Evolutionary conservation across 2,888 invertebrate genomes (phyloP).

Genomic region (Athalia circularis): DNA sequence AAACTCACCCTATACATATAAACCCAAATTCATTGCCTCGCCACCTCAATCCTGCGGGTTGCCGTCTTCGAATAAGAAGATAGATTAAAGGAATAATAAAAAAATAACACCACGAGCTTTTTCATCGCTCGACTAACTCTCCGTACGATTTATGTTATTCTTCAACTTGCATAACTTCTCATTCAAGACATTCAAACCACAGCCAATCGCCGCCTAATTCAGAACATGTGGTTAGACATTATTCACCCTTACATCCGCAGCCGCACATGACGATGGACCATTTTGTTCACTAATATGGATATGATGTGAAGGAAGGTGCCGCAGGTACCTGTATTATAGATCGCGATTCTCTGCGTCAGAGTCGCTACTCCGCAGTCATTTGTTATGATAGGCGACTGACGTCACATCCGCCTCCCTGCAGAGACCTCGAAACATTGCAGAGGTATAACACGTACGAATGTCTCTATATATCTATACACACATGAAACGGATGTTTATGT

Average conservation of each 20-base stretch:
- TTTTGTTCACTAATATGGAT: neutral
- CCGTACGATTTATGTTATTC: too few species aligned
- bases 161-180: too few species aligned
- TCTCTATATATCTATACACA: neutral
- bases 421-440: slow-evolving; percentile 18
- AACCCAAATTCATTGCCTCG: too few species aligned
- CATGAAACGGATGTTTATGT: neutral
- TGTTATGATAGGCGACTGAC: slow-evolving; percentile 55
- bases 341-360: slow-evolving; percentile 46
- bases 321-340: neutral
- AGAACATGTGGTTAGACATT: neutral
- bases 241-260: neutral
- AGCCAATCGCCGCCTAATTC: too few species aligned
- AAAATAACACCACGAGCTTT: neutral
- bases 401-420: slow-evolving; percentile 32
- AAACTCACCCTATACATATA: too few species aligned
- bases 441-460: neutral
- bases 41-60: too few species aligned
- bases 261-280: neutral
- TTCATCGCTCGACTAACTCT: neutral
- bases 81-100: neutral
- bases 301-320: neutral
- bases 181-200: too few species aligned
- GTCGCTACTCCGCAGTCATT: slow-evolving; percentile 52
- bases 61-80: too few species aligned